These are phyloP conservation scores for Bos javanicus DNA, from an alignment of 2,113 vertebrate species.

Conservation along the genomic window DNA sequence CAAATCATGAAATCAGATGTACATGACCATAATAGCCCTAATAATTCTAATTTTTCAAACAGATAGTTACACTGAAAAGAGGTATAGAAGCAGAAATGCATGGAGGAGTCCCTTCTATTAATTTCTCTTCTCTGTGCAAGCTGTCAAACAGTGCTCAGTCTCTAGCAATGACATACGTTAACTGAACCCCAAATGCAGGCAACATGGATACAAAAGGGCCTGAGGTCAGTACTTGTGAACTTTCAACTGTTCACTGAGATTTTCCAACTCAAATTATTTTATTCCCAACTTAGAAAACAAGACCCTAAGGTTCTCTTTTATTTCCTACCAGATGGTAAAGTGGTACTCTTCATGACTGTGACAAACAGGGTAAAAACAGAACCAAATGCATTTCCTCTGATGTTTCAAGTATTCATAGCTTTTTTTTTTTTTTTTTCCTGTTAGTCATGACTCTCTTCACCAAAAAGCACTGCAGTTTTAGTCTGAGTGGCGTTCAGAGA, in stretches of 20 bases:
- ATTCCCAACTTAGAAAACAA: slow-evolving; percentile 35
- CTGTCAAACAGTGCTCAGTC: not conserved
- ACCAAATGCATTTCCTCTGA: slow-evolving; percentile 11
- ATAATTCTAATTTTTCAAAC: not conserved
- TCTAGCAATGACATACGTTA: not conserved
- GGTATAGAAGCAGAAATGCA: not conserved
- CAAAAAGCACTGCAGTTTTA: not conserved
- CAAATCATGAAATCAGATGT: not conserved
- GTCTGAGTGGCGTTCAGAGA: not conserved
- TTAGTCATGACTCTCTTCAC: not conserved
- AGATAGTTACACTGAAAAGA: not conserved
- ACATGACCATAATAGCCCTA: not conserved
- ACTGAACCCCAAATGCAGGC: not conserved
- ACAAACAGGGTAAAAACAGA: not conserved
- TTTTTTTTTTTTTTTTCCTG: not conserved
- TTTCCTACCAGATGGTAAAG: slow-evolving; percentile 21
- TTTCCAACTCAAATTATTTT: slow-evolving; percentile 7
- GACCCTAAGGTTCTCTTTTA: slow-evolving; percentile 28
- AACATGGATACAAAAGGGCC: slow-evolving; percentile 40
- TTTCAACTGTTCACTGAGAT: slow-evolving; percentile 29
- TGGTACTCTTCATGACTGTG: not conserved
- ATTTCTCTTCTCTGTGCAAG: not conserved
- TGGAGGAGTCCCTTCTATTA: not conserved
- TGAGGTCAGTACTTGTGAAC: not conserved
- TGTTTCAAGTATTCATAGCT: not conserved